These are phyloP conservation scores for Merluccius polli DNA, from an alignment of 2,797 vertebrate genomes.

Conservation along the genomic window DNA sequence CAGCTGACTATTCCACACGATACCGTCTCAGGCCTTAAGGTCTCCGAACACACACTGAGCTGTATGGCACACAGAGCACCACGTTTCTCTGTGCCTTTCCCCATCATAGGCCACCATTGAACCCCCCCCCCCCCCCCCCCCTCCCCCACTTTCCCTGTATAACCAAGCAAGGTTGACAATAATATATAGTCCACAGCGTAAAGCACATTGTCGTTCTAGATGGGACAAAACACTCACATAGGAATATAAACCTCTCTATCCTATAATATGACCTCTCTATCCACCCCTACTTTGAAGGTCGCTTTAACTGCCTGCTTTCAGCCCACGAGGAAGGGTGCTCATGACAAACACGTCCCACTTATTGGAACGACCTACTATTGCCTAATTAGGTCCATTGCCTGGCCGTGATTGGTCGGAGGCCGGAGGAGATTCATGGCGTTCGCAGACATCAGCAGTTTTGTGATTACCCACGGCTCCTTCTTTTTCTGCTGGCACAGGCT, in stretches of 20 bases:
- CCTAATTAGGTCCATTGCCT: conserved; percentile 63
- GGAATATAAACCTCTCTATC: not conserved
- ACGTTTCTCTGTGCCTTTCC: no score
- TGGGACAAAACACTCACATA: not conserved
- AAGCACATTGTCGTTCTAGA: not conserved
- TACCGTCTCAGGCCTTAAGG: not conserved
- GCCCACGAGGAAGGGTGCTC: conserved; percentile 13
- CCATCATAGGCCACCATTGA: no score
- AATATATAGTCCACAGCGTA: no score
- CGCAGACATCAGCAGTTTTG: conserved; percentile 65
- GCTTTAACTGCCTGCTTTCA: not conserved
- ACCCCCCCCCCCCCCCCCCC: no score
- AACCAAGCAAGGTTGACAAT: no score
- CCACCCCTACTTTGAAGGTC: not conserved
- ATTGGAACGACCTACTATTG: conserved; percentile 55
- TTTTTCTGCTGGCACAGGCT: conserved; percentile 42
- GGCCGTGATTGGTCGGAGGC: conserved; percentile 55
- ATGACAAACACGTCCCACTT: conserved; percentile 55
- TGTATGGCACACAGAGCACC: not conserved
- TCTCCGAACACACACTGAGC: not conserved
- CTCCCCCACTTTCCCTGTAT: no score
- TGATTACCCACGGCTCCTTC: conserved; percentile 51
- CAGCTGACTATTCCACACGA: not conserved
- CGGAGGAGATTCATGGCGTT: conserved; percentile 53
- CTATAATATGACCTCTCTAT: no score